Evolutionary conservation across 2,888 invertebrate species (phyloP).

Genomic region (Eurytoma californica): DNA sequence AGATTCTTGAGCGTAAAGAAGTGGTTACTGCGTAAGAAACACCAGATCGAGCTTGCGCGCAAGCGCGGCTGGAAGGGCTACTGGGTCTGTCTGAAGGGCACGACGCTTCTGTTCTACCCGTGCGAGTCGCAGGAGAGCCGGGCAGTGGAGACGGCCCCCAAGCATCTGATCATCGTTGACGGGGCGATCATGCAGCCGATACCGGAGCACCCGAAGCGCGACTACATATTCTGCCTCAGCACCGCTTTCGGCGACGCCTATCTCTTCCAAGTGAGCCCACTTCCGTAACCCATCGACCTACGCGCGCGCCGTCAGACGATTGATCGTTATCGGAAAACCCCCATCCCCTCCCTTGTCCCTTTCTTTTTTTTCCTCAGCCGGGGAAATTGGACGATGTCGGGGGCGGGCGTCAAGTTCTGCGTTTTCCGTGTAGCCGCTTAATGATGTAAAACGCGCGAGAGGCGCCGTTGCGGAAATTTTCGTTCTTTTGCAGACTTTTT

Average conservation of each 20-base stretch:
- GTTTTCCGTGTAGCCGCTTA: too few relatives aligned
- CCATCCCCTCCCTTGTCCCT: not conserved
- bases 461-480: too few relatives aligned
- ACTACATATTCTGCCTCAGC: slow-evolving; percentile 98
- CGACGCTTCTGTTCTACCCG: slow-evolving; percentile 95
- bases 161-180: slow-evolving; percentile 96
- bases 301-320: not conserved
- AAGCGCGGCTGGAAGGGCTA: slow-evolving; percentile 99
- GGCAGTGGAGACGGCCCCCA: slow-evolving; percentile 93
- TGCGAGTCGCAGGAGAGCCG: slow-evolving; percentile 94
- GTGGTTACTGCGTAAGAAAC: slow-evolving; percentile 97
- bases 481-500: too few relatives aligned
- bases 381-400: not conserved
- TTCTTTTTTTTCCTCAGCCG: not conserved
- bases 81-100: slow-evolving; percentile 98
- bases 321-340: slow-evolving; percentile 5
- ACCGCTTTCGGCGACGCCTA: slow-evolving; percentile 99
- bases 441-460: too few relatives aligned
- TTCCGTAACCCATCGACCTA: not conserved
- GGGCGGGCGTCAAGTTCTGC: too few relatives aligned
- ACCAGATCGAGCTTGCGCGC: slow-evolving; percentile 96
- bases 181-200: slow-evolving; percentile 98
- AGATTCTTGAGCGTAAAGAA: slow-evolving; percentile 98
- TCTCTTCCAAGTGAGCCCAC: slow-evolving; percentile 87
- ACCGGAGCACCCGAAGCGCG: slow-evolving; percentile 98